Evolutionary conservation across 2,797 vertebrate species (phyloP).

Genomic region (Podarcis siculus): DNA sequence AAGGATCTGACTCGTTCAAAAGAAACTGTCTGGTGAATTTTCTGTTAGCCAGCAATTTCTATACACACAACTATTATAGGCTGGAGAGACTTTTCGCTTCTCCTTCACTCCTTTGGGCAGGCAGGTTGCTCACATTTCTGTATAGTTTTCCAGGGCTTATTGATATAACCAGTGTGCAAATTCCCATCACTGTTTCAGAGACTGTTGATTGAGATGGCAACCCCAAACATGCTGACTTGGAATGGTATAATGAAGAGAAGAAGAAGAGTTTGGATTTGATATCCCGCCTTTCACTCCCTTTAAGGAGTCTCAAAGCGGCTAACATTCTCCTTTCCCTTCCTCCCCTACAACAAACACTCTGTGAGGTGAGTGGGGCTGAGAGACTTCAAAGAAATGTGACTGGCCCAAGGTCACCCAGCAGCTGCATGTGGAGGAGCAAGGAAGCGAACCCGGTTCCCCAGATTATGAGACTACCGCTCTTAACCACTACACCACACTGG

Average conservation of each 20-base stretch:
- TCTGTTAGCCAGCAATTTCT: not conserved
- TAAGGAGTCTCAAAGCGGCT: no score
- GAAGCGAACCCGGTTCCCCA: no score
- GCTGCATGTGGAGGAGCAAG: no score
- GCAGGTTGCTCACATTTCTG: fast-evolving
- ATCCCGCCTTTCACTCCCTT: no score
- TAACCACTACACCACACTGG: no score
- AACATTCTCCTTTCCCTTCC: no score
- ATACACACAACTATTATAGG: not conserved
- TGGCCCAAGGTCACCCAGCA: no score
- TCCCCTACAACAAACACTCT: no score
- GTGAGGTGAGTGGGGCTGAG: no score
- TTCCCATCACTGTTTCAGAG: not conserved
- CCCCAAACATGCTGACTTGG: not conserved
- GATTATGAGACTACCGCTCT: no score
- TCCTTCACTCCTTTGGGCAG: not conserved
- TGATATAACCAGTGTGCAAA: not conserved
- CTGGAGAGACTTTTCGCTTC: not conserved
- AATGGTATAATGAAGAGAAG: not conserved
- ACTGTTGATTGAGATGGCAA: not conserved
- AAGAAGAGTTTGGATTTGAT: no score
- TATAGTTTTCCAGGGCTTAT: not conserved
- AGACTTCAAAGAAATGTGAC: no score
- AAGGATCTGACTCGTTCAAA: not conserved
- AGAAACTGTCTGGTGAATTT: conserved; percentile 10